phyloP scores from a whole-genome alignment of 2,113 vertebrate genomes.

The Aegypius monachus region DNA sequence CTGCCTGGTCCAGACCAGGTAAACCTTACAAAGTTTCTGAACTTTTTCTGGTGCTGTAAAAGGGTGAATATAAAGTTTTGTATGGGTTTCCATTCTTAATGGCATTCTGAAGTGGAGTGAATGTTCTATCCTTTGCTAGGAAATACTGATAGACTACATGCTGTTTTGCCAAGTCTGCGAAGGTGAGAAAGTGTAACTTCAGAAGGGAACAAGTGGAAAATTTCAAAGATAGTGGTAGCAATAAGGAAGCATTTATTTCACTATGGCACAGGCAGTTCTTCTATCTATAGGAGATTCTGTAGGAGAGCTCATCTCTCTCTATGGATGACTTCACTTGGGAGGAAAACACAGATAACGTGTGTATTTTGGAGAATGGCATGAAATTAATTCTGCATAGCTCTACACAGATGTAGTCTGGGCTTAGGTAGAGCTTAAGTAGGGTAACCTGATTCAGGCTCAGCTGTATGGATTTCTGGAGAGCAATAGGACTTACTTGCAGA shows the following conservation, averaged over 20 bases:
- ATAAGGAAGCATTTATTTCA: background rate
- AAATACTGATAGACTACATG: background rate
- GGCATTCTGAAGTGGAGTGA: background rate
- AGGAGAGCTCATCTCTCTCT: background rate
- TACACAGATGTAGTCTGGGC: background rate
- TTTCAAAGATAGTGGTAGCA: background rate
- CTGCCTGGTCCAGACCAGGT: background rate
- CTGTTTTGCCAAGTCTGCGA: background rate
- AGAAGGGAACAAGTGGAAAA: background rate
- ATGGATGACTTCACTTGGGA: background rate
- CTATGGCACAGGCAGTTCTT: background rate
- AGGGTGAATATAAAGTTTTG: background rate
- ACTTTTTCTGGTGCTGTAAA: background rate
- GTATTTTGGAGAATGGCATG: background rate
- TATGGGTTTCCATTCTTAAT: background rate
- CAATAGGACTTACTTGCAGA: background rate
- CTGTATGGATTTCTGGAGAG: background rate
- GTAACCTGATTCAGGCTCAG: background rate
- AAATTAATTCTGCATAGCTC: background rate
- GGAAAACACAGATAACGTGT: background rate
- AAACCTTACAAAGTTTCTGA: background rate
- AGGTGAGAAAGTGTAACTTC: background rate
- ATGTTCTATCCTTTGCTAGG: background rate
- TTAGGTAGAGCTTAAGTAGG: background rate
- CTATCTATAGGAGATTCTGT: background rate